Evolutionary conservation across 64 coral and sea anemone species (phyloP).

Genomic region (Pocillopora verrucosa): DNA sequence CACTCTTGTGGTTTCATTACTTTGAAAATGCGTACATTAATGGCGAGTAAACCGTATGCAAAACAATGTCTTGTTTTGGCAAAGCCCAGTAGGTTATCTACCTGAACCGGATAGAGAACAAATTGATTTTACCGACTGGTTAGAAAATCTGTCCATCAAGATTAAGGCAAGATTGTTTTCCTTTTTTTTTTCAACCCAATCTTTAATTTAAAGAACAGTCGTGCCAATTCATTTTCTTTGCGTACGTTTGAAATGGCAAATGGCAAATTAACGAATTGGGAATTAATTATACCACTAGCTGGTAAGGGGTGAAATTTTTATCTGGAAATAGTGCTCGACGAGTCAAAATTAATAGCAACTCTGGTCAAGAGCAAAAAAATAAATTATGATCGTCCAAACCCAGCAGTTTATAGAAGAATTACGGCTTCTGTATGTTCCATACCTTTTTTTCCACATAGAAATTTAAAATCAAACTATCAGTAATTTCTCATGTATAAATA

Average conservation of each 20-base stretch:
- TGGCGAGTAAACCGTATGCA: not conserved
- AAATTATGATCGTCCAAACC: not conserved
- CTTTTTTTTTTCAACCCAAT: not conserved
- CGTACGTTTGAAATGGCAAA: not conserved
- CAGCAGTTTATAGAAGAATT: not conserved
- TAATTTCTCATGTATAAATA: slow-evolving; percentile 8
- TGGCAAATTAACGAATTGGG: not conserved
- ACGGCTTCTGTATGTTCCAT: not conserved
- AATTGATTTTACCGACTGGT: not conserved
- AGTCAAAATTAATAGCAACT: not conserved
- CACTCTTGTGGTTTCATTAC: slow-evolving; percentile 18
- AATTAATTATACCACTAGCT: not conserved
- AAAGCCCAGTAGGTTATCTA: not conserved
- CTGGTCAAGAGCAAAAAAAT: not conserved
- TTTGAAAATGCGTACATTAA: slow-evolving; percentile 1
- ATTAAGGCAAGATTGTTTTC: not conserved
- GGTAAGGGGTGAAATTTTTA: not conserved
- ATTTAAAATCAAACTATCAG: not conserved
- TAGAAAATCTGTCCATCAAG: not conserved
- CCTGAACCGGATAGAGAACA: not conserved
- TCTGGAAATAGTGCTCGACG: not conserved
- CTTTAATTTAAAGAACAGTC: not conserved
- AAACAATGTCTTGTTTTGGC: not conserved
- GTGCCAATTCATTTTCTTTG: not conserved
- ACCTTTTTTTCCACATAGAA: no score